Conservation (phyloP, 2,113 vertebrate species). For the Paramormyrops kingsleyae region DNA sequence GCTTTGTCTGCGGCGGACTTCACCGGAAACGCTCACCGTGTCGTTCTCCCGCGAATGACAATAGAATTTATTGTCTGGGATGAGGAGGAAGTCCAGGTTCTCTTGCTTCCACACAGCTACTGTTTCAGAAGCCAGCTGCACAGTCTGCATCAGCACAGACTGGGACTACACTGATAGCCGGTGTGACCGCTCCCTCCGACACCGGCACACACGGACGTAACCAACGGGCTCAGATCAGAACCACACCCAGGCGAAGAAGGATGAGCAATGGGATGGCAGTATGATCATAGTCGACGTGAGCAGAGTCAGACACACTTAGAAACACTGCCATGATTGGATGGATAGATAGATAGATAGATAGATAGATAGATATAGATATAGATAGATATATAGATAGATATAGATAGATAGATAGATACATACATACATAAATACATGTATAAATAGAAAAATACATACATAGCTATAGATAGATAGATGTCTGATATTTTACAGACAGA, state of each 20-base stretch:
- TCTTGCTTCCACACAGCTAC: background rate
- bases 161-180: background rate
- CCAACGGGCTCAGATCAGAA: background rate
- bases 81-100: background rate
- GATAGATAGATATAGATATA: background rate
- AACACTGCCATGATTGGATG: background rate
- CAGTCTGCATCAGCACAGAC: background rate
- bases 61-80: slow-evolving; percentile 15
- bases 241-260: background rate
- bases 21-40: background rate
- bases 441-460: background rate
- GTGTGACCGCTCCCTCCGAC: background rate
- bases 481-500: background rate
- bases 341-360: background rate
- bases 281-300: background rate
- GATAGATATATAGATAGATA: background rate
- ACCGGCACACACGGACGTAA: background rate
- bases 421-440: background rate
- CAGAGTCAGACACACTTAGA: background rate
- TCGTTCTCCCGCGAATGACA: background rate
- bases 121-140: background rate
- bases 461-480: background rate
- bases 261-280: background rate
- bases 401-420: background rate
- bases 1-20: background rate